Base-by-base conservation (phyloP, 2,797 vertebrate species). In the Miichthys miiuy region DNA sequence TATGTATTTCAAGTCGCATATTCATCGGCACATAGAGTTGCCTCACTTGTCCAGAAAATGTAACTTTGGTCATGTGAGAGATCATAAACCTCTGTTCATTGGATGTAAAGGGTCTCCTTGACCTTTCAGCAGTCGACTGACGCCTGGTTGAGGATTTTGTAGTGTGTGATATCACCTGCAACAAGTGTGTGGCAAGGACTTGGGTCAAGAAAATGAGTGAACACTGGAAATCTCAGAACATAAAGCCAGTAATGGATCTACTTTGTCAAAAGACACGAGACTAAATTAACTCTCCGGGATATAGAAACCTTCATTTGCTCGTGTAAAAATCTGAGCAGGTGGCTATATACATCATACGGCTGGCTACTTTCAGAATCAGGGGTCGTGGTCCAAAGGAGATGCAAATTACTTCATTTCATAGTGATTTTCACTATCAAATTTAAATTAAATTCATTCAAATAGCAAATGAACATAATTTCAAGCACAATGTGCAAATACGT, bases 81-180 rank as follows among this genome's bases (percentile, higher is more conserved):
- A 58, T 55, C 7, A 5, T 60, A 62, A 58, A 61, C 30, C 6
- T 61, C 63, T 41, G 63, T 30, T 71, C 47, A 54, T 58, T 18
- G 14, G 27, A 57, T 17, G 30, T 52, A 34, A 68, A 68, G 0
- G 11, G 17, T 25, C 55, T 74, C 52, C 30, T 70, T 71, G 75
- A 71, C 54, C 55, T 70, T 80, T 57, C 10, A 13, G 52, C 34
- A 70, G 66, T 58, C 21, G 3, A 44, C 21, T 16, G 14, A 52
- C 58, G 74, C 14, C 6, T 0, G 5, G 54, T 42, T 25, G 13
- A 30, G 23, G 48, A 52, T 21, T 61, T 4, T 16, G 20, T n/a
- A n/a, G 4, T 11, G 16, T 20, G n/a, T 12, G 17, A n/a, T 38
- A 17, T 56, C 20, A 51, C 30, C 48, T 48, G 38, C 41, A 47